Conservation (phyloP, 1,140 invertebrate species). For the Drosophila nebulosa region DNA sequence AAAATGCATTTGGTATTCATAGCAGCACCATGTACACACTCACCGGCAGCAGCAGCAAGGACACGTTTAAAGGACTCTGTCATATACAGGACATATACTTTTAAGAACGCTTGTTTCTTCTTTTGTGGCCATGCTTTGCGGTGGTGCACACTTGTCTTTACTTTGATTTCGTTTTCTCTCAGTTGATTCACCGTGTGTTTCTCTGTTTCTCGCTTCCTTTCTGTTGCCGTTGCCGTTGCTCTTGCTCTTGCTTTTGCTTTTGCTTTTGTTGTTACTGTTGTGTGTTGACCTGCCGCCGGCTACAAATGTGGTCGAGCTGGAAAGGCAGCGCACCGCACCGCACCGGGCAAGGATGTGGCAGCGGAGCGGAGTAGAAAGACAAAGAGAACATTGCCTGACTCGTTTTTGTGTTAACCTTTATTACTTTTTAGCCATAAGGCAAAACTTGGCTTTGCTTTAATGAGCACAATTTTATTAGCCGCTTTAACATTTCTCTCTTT, state of each 20-base stretch:
- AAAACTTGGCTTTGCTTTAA: constrained; percentile 67
- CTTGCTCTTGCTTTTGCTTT: not conserved
- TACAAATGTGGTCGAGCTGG: constrained; percentile 3
- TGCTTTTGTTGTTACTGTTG: not conserved
- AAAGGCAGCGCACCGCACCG: not conserved
- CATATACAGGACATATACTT: constrained; percentile 31
- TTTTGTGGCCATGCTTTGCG: constrained; percentile 51
- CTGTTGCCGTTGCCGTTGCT: not conserved
- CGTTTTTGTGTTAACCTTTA: constrained; percentile 68
- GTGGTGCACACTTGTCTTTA: constrained; percentile 65
- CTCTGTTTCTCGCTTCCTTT: not conserved
- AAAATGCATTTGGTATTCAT: constrained; percentile 70
- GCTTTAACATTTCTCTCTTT: constrained; percentile 50
- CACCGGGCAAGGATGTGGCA: not conserved
- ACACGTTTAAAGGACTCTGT: not conserved
- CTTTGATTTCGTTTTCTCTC: constrained; percentile 20
- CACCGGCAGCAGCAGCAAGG: constrained; percentile 1
- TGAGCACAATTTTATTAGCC: constrained; percentile 72
- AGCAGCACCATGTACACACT: constrained; percentile 48
- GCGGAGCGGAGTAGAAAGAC: not conserved
- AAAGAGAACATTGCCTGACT: constrained; percentile 16
- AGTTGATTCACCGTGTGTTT: not conserved
- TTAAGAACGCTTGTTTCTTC: constrained; percentile 57
- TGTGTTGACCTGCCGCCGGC: constrained; percentile 40
- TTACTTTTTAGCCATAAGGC: constrained; percentile 60